Conservation (phyloP, 2,888 invertebrate species). For the Ichneumoninae sp. region DNA sequence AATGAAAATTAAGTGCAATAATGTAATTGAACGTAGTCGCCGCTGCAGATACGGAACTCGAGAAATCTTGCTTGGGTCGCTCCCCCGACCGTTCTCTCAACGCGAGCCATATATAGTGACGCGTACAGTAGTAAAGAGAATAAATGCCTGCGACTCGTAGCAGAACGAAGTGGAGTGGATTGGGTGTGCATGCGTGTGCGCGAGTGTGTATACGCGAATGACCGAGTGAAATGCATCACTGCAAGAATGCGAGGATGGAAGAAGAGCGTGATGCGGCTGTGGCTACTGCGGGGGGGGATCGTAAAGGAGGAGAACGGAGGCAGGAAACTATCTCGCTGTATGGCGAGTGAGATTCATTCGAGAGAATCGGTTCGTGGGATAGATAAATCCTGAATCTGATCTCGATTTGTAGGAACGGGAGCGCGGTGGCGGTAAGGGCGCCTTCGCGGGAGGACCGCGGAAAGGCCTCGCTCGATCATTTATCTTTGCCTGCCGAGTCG, state of each 20-base stretch:
- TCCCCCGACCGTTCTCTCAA: constrained; percentile 24
- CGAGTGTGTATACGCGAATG: constrained; percentile 8
- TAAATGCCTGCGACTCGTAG: constrained; percentile 35
- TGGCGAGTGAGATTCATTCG: constrained; percentile 39
- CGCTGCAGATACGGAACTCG: constrained; percentile 5
- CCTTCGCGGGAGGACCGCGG: constrained; percentile 44
- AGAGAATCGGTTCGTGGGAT: constrained; percentile 49
- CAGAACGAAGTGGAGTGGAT: constrained; percentile 27
- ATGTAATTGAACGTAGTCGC: constrained; percentile 33
- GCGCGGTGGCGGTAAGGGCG: constrained; percentile 10
- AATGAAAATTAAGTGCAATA: constrained; percentile 47
- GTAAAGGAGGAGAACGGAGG: constrained; percentile 25
- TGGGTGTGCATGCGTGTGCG: constrained; percentile 5
- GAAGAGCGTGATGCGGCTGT: constrained; percentile 1
- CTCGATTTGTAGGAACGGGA: constrained; percentile 47
- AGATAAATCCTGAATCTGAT: constrained; percentile 64
- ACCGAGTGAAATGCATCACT: constrained; percentile 39
- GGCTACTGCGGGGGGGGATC: background rate
- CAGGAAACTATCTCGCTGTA: constrained; percentile 41
- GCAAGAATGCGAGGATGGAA: constrained; percentile 7
- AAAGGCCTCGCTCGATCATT: constrained; percentile 65
- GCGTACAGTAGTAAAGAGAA: constrained; percentile 43
- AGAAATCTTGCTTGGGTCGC: constrained; percentile 18
- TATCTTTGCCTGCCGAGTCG: constrained; percentile 59
- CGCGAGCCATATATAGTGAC: constrained; percentile 35